Conservation (phyloP, 2,888 invertebrate genomes). For the Eupithecia abbreviata region DNA sequence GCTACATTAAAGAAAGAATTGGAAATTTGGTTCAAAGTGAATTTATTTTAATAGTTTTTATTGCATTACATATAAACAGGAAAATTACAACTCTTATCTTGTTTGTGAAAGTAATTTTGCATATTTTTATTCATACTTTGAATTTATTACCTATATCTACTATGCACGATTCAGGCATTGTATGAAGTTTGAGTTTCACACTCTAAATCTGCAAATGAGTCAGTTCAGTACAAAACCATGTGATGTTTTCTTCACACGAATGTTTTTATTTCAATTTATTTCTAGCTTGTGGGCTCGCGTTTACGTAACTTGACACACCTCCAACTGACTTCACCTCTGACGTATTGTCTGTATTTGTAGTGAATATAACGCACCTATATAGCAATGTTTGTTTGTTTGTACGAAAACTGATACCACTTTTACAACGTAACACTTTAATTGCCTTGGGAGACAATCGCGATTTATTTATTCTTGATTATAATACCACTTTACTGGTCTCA, state of each 20-base stretch:
- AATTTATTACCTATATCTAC: not conserved
- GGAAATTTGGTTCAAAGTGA: not conserved
- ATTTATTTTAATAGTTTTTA: not conserved
- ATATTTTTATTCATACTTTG: not conserved
- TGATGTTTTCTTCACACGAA: conserved; percentile 8
- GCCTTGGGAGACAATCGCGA: not conserved
- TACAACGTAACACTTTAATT: not conserved
- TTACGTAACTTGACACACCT: conserved; percentile 57
- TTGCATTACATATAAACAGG: too few species aligned
- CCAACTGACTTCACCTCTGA: conserved; percentile 40
- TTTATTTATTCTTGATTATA: not conserved
- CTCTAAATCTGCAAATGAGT: conserved; percentile 17
- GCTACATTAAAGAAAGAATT: not conserved
- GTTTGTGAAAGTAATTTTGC: not conserved
- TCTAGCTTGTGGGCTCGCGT: conserved; percentile 35
- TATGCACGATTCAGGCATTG: not conserved
- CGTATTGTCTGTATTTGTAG: conserved; percentile 16
- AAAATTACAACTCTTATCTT: too few species aligned
- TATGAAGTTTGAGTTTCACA: not conserved
- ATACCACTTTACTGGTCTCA: too few species aligned
- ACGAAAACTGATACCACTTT: not conserved
- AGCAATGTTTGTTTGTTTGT: not conserved
- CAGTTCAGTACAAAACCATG: conserved; percentile 12
- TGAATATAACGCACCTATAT: not conserved
- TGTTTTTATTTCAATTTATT: conserved; percentile 1